These are phyloP conservation scores for Scaptodrosophila latifasciaeformis DNA, from an alignment of 2,888 invertebrate species.

Conservation along the genomic window DNA sequence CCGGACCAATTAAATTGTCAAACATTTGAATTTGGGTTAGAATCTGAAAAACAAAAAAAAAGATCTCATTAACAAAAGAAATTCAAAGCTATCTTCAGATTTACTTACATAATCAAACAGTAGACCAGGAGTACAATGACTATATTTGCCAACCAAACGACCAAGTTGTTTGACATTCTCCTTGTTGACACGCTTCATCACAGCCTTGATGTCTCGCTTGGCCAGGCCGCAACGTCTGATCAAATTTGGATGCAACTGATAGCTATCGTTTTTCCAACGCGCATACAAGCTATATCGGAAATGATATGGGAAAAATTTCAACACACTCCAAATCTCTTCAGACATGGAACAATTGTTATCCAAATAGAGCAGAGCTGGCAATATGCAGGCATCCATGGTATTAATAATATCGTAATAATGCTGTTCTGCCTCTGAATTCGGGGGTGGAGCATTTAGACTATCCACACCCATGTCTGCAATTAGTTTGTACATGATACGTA, in stretches of 20 bases:
- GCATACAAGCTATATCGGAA: slow-evolving; percentile 90
- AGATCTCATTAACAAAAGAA: background rate
- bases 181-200: slow-evolving; percentile 98
- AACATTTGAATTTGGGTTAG: slow-evolving; percentile 91
- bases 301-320: slow-evolving; percentile 91
- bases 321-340: slow-evolving; percentile 95
- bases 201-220: slow-evolving; percentile 93
- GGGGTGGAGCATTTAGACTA: slow-evolving; percentile 67
- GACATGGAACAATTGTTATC: slow-evolving; percentile 97
- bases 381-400: slow-evolving; percentile 89
- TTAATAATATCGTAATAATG: slow-evolving; percentile 90
- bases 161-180: slow-evolving; percentile 99
- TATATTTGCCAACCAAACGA: slow-evolving; percentile 95
- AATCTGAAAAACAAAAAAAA: slow-evolving; percentile 75
- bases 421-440: slow-evolving; percentile 75
- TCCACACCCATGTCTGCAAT: slow-evolving; percentile 74
- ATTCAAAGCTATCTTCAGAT: background rate
- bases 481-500: slow-evolving; percentile 76
- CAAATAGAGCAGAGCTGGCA: slow-evolving; percentile 93
- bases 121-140: slow-evolving; percentile 95
- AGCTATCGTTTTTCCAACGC: slow-evolving; percentile 96
- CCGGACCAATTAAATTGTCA: slow-evolving; percentile 95
- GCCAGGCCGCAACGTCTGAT: slow-evolving; percentile 90
- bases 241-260: slow-evolving; percentile 87
- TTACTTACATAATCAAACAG: slow-evolving; percentile 92